Evolutionary conservation across 1,140 invertebrate species (phyloP).

Genomic region (Chymomyza costata): DNA sequence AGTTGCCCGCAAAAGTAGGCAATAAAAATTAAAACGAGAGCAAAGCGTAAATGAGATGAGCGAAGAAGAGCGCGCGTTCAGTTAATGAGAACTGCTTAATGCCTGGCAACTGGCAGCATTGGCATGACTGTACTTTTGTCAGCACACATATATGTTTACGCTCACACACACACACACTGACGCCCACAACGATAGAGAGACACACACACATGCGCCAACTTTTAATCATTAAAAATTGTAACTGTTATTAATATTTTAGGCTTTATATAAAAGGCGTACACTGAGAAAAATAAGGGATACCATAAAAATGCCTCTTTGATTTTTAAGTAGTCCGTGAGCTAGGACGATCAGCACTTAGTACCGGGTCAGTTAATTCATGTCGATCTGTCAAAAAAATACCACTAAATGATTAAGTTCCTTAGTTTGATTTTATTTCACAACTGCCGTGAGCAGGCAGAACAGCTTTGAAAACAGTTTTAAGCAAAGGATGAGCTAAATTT

Average conservation of each 20-base stretch:
- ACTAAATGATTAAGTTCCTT: no score
- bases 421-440: no score
- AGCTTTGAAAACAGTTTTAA: no score
- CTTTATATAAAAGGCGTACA: constrained; percentile 39
- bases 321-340: background rate
- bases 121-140: constrained; percentile 56
- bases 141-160: no score
- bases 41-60: constrained; percentile 7
- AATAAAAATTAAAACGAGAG: constrained; percentile 28
- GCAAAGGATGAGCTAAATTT: no score
- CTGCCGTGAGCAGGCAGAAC: no score
- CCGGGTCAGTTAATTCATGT: no score
- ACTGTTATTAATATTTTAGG: constrained; percentile 73
- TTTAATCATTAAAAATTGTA: constrained; percentile 74
- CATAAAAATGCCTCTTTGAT: background rate
- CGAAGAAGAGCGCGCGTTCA: background rate
- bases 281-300: background rate
- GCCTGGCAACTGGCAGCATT: constrained; percentile 28
- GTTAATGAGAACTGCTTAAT: no score
- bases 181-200: constrained; percentile 1
- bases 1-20: constrained; percentile 23
- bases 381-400: no score
- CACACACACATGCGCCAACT: constrained; percentile 58
- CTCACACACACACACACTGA: constrained; percentile 12
- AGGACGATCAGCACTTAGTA: no score